Percentiles rank a stretch among this genome's conserved stretches.
These are phyloP conservation scores for Cyanoderma ruficeps DNA, from an alignment of 2,113 vertebrate genomes.

Conservation along the genomic window DNA sequence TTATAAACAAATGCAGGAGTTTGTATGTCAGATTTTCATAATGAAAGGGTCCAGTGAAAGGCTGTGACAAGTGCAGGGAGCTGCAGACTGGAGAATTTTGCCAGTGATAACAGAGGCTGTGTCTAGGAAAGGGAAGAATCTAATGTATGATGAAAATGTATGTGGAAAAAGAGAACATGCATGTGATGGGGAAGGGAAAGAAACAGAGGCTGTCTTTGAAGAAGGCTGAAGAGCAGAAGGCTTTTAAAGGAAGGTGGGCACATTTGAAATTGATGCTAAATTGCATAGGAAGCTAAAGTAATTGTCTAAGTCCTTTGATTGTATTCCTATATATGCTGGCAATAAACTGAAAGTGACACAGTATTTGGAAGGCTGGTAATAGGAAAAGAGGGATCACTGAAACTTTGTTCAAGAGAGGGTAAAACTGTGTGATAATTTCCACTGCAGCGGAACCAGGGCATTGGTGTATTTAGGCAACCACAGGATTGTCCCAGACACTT, in stretches of 20 bases:
- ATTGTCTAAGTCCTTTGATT: neutral
- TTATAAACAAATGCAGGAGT: neutral
- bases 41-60: neutral
- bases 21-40: neutral
- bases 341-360: neutral
- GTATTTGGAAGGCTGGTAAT: neutral
- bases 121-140: neutral
- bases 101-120: neutral
- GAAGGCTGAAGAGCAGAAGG: neutral
- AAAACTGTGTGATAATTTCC: constrained; percentile 18
- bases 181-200: neutral
- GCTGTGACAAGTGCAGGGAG: neutral
- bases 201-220: neutral
- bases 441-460: neutral
- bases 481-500: constrained; percentile 33
- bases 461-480: neutral
- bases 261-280: neutral
- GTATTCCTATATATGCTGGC: neutral
- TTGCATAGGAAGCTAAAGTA: neutral
- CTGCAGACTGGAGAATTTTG: constrained; percentile 13
- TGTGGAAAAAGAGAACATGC: neutral
- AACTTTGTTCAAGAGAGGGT: neutral
- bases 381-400: neutral
- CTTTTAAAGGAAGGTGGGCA: neutral
- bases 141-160: neutral